Evolutionary conservation across 2,113 vertebrate genomes (phyloP), one percentile per base, ranked within the genome.

Genomic region (Capreolus pygargus): DNA sequence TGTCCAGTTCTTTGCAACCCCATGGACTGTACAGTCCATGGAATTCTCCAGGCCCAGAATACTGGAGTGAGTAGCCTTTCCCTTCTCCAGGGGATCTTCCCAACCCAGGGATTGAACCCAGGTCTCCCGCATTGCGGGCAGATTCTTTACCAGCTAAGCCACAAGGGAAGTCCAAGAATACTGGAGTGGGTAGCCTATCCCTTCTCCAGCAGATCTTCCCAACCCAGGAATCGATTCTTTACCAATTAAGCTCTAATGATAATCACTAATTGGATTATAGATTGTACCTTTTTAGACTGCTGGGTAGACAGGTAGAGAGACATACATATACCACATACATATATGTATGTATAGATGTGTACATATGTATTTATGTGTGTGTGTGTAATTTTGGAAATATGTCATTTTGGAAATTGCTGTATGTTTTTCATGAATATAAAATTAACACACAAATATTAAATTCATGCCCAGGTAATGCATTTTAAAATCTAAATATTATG

Each of bases 381-480:
- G 70, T 74, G 16, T 85, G 1, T 25, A 45, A 52, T 92, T 86
- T 86, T 86, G 33, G 43, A 96, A 87, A 64, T n/a, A 81, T 0
- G 1, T 74, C 33, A 85, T 60, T 95, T 92, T 91, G 7, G 30
- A 91, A 92, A 86, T 67, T 12, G 21, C 7, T 86, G n/a, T 58
- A 47, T 78, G 21, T 28, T 87, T 92, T 89, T 88, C 36, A 57
- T 79, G 33, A 85, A 70, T 67, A 91, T 67, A 93, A 92, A 89
- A 89, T 95, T 84, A 95, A 93, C 60, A 92, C 28, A 60, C 39
- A 93, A 97, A 92, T 76, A 89, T 58, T 94, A 58, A 57, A 86
- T 86, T 61, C 36, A 88, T 54, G 86, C 23, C 55, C 14, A 2
- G 52, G 33, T 50, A 60, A 78, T 78, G 15, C 23, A 57, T 95